Conservation (phyloP, 2,888 invertebrate genomes). For the Apodemia hepburni region DNA sequence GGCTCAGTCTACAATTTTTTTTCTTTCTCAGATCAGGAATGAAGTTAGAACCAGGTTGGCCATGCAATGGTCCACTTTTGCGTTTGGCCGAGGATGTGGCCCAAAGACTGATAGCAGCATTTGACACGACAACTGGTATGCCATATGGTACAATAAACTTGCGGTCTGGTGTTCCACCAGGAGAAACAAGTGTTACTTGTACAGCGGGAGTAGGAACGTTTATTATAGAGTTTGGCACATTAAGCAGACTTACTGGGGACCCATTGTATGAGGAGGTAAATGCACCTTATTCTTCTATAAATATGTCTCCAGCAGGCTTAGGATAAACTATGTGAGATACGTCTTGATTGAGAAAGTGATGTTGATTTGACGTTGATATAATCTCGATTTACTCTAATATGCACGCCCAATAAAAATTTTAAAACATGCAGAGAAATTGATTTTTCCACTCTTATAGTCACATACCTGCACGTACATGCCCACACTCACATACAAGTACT, state of each 20-base stretch:
- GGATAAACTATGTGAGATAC: too few relatives aligned
- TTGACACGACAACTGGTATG: constrained; percentile 96
- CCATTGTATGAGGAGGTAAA: constrained; percentile 94
- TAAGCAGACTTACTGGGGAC: constrained; percentile 96
- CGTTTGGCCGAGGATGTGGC: constrained; percentile 97
- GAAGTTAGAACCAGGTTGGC: constrained; percentile 95
- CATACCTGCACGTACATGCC: too few relatives aligned
- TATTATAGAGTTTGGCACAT: constrained; percentile 96
- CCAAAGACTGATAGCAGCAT: constrained; percentile 92
- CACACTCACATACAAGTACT: too few relatives aligned
- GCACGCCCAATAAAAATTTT: too few relatives aligned
- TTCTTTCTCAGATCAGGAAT: constrained; percentile 83
- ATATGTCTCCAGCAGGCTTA: neutral
- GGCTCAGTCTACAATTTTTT: neutral
- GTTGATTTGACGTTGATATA: too few relatives aligned
- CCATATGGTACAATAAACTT: constrained; percentile 98
- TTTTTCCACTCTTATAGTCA: too few relatives aligned
- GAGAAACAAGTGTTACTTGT: constrained; percentile 98
- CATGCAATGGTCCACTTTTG: constrained; percentile 96
- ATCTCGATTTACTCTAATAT: too few relatives aligned
- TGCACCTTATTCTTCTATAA: neutral
- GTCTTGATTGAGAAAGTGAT: too few relatives aligned
- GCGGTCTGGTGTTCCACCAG: constrained; percentile 93
- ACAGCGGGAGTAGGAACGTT: constrained; percentile 99
- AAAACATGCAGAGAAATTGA: too few relatives aligned